Evolutionary conservation across 2,797 vertebrate species (phyloP).

Genomic region (Gymnodraco acuticeps): DNA sequence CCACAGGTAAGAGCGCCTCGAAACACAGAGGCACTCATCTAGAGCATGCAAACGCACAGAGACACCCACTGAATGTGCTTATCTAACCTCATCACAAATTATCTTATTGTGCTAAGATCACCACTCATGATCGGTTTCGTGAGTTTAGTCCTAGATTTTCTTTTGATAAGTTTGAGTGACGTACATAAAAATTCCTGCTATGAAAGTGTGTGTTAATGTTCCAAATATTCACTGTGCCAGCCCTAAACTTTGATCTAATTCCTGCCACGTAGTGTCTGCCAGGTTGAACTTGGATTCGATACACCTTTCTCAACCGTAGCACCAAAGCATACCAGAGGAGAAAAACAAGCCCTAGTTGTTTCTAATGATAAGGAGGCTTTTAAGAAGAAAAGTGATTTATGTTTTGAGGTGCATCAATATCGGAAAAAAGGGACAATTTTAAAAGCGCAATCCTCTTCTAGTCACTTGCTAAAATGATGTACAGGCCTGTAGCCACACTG

Average conservation of each 20-base stretch:
- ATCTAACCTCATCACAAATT: conserved; percentile 25
- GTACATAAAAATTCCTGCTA: background rate
- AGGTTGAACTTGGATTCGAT: conserved; percentile 35
- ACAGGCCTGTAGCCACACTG: conserved; percentile 47
- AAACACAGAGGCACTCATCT: conserved; percentile 20
- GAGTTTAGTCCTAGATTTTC: background rate
- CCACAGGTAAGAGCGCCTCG: conserved; percentile 86
- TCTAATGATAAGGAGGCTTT: conserved; percentile 18
- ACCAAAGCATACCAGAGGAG: background rate
- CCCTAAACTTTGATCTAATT: conserved; percentile 38
- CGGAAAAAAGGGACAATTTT: background rate
- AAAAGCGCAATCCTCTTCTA: conserved; percentile 26
- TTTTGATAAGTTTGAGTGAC: conserved; percentile 14
- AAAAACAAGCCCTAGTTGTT: conserved; percentile 9
- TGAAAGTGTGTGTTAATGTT: conserved; percentile 9
- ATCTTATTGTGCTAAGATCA: conserved; percentile 1
- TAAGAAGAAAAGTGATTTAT: background rate
- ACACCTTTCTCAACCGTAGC: conserved; percentile 25
- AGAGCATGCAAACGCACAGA: conserved; percentile 8
- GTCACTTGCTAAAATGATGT: conserved; percentile 39
- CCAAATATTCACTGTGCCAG: conserved; percentile 9
- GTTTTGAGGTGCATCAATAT: background rate
- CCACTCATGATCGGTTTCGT: conserved; percentile 1
- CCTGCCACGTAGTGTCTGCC: conserved; percentile 39
- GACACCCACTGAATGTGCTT: conserved; percentile 16